Evolutionary conservation across 2,888 invertebrate genomes (phyloP).

Genomic region (Reticulitermes lucifugus): DNA sequence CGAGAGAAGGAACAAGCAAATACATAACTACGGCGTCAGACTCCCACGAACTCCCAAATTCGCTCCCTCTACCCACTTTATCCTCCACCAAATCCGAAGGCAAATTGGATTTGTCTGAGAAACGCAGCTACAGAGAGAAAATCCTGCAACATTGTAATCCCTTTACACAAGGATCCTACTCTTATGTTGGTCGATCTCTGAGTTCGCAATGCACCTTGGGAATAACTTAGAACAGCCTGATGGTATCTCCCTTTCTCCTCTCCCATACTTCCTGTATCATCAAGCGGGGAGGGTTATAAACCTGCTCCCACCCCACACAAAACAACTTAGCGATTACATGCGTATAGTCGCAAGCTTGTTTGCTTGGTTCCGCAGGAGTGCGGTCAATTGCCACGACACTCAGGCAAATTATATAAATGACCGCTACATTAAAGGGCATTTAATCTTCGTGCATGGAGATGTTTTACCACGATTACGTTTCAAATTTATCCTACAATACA

Average conservation of each 20-base stretch:
- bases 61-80: slow-evolving; percentile 5
- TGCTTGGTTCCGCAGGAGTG: background rate
- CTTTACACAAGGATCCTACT: slow-evolving; percentile 40
- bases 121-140: slow-evolving; percentile 45
- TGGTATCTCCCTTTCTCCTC: slow-evolving; percentile 17
- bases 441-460: too few species aligned
- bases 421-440: too few species aligned
- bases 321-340: slow-evolving; percentile 28
- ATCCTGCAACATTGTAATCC: slow-evolving; percentile 51
- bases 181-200: slow-evolving; percentile 37
- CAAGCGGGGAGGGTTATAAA: background rate
- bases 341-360: background rate
- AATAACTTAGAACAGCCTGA: slow-evolving; percentile 41
- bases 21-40: slow-evolving; percentile 2
- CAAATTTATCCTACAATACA: too few species aligned
- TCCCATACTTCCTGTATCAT: slow-evolving; percentile 23
- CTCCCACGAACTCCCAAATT: background rate
- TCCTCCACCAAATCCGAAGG: slow-evolving; percentile 51
- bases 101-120: slow-evolving; percentile 52
- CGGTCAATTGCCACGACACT: background rate
- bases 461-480: too few species aligned
- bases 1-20: background rate
- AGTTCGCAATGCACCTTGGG: slow-evolving; percentile 44
- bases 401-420: too few species aligned
- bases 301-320: background rate